A percentile compares a stretch with the other conserved stretches of the same genome.
Evolutionary conservation across 2,797 vertebrate species (phyloP).

Genomic region (Leuciscus waleckii): DNA sequence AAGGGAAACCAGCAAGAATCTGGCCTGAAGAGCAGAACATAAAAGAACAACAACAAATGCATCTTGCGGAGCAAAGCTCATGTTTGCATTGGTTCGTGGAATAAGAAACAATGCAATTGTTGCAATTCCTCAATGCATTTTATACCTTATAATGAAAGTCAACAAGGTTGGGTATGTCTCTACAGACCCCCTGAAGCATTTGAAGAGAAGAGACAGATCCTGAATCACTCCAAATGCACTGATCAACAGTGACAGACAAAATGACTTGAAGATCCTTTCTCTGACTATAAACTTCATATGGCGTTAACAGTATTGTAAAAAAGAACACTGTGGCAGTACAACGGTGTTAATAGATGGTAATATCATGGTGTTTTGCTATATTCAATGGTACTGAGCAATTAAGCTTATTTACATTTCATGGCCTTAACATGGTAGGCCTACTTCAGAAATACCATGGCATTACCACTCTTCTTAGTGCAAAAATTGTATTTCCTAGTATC

Average conservation of each 20-base stretch:
- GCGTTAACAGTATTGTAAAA: no score
- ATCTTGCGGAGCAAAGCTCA: slow-evolving; percentile 34
- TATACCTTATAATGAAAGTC: slow-evolving; percentile 83
- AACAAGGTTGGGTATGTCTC: slow-evolving; percentile 80
- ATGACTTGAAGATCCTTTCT: neutral
- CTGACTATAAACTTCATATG: neutral
- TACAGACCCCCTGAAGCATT: slow-evolving; percentile 79
- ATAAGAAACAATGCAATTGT: neutral
- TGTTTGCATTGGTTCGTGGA: slow-evolving; percentile 43
- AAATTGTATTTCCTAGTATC: no score
- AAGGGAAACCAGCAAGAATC: slow-evolving; percentile 11
- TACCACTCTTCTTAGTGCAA: neutral
- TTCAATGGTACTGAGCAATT: no score
- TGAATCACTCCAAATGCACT: slow-evolving; percentile 53
- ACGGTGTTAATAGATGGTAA: neutral
- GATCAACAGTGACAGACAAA: slow-evolving; percentile 6
- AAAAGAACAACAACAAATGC: slow-evolving; percentile 17
- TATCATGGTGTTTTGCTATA: neutral
- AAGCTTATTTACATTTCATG: neutral
- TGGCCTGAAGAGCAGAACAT: neutral
- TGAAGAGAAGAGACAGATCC: slow-evolving; percentile 66
- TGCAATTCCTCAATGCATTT: slow-evolving; percentile 30
- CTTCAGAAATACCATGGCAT: neutral
- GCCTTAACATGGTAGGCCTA: neutral
- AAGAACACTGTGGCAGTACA: neutral